Evolutionary conservation across 2,888 invertebrate species (phyloP), one percentile per base, ranked within the genome.

Genomic region (Chironomus tentans): DNA sequence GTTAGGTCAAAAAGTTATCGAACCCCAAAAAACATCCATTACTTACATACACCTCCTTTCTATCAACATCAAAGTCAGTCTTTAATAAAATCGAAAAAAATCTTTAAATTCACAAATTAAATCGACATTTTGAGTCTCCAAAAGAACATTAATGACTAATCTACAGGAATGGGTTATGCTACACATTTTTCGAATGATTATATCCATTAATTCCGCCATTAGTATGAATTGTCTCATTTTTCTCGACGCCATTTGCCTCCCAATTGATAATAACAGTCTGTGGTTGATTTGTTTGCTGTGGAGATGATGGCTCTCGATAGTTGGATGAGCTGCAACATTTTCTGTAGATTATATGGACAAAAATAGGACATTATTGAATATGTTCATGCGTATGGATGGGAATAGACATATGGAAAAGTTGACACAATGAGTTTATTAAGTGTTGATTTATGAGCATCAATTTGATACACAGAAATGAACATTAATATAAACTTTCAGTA

Each of bases 211-310:
- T 38, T 5, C 74, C 65, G 12, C 69, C 76, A 76, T 76, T 68
- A 15, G 76, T 69, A 50, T 76, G 76, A 56, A 76, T 76, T 6
- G 76, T 76, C 13, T 76, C 76, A 68, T 15, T 76, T 22, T 76
- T 76, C 38, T 76, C 76, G 18, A 48, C 76, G 2, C 76, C 76
- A 61, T 76, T 76, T 7, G 76, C 76, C 28, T 76, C 76, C 76
- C 76, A 76, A 18, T 76, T 76, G 24, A 76, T 76, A 15, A 76
- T 76, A 12, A 76, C 76, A n/a, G 76, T 76, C 69, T 76, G 76
- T 18, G 76, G 62, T 15, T 74, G 74, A 46, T 74, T 74, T 68
- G 74, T 74, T 74, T 74, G 76, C 21, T 70, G 70, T 15, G 69
- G 69, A 28, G 68, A 15, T 69, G 76, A 69, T 28, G 76, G 69